phyloP scores from a whole-genome alignment of 1,140 invertebrate genomes.

The Bombus picipes region DNA sequence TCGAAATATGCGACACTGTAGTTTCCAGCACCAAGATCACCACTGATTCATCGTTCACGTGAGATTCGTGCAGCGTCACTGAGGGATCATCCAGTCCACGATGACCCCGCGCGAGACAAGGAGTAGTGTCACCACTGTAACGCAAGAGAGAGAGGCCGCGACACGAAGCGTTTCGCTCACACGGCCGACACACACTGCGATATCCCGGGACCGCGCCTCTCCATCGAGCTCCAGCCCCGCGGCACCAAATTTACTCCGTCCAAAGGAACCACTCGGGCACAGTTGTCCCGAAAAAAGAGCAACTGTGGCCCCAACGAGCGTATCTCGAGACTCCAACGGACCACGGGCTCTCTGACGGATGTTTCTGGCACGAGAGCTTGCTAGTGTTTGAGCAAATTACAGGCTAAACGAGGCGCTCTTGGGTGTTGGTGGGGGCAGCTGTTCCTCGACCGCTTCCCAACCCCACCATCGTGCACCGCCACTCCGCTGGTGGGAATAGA shows the following conservation, averaged over 20 bases:
- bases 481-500: neutral
- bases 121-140: slow-evolving; percentile 10
- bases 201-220: slow-evolving; percentile 39
- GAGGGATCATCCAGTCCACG: slow-evolving; percentile 17
- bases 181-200: slow-evolving; percentile 52
- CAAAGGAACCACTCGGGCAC: neutral
- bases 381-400: slow-evolving; percentile 83
- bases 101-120: neutral
- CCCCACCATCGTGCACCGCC: slow-evolving; percentile 22
- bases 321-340: slow-evolving; percentile 12
- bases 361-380: slow-evolving; percentile 80
- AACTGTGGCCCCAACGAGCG: neutral
- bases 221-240: slow-evolving; percentile 38
- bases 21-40: slow-evolving; percentile 18
- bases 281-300: slow-evolving; percentile 8
- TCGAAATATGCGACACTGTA: neutral
- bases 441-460: slow-evolving; percentile 36
- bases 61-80: neutral
- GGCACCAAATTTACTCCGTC: slow-evolving; percentile 4
- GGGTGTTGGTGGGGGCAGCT: slow-evolving; percentile 56
- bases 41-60: neutral
- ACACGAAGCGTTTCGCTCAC: slow-evolving; percentile 31
- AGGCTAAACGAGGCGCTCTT: slow-evolving; percentile 77
- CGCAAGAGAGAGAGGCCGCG: neutral
- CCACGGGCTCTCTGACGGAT: slow-evolving; percentile 68